Evolutionary conservation across 1,140 invertebrate genomes (phyloP).

Genomic region (Charaxes varanes): DNA sequence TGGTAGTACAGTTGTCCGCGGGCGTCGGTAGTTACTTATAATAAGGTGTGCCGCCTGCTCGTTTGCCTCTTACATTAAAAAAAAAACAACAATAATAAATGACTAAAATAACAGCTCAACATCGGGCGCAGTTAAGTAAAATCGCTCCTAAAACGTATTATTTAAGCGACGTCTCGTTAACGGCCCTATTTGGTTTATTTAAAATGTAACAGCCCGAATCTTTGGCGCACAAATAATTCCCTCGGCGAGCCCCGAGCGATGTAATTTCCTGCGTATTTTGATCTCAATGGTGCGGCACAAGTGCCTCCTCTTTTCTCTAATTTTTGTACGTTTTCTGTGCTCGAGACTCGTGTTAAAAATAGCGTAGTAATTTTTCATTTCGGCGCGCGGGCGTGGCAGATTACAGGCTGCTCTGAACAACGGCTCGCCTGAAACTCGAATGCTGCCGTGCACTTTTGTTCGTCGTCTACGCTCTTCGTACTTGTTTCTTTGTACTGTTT

Average conservation of each 20-base stretch:
- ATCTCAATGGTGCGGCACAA: slow-evolving; percentile 71
- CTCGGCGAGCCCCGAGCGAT: slow-evolving; percentile 43
- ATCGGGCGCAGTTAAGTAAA: slow-evolving; percentile 6
- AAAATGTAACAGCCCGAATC: slow-evolving; percentile 63
- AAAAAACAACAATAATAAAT: no score
- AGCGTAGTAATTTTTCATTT: slow-evolving; percentile 70
- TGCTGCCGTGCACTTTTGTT: slow-evolving; percentile 45
- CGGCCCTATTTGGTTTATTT: slow-evolving; percentile 59
- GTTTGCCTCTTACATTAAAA: no score
- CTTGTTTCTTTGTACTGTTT: slow-evolving; percentile 39
- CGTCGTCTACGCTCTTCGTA: slow-evolving; percentile 41
- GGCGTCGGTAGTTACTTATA: no score
- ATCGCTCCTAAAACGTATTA: slow-evolving; percentile 27
- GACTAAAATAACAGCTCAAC: no score
- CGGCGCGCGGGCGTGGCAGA: slow-evolving; percentile 63
- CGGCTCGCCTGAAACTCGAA: slow-evolving; percentile 52
- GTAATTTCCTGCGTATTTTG: slow-evolving; percentile 72
- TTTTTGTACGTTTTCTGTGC: slow-evolving; percentile 70
- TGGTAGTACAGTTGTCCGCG: no score
- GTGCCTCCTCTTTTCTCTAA: slow-evolving; percentile 70
- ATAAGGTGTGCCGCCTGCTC: no score
- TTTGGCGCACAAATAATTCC: slow-evolving; percentile 65
- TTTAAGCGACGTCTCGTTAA: slow-evolving; percentile 46
- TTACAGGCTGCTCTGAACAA: slow-evolving; percentile 65
- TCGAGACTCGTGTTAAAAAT: slow-evolving; percentile 66